These are phyloP conservation scores for Pangasius mekongensis DNA, from an alignment of 2,797 vertebrate species.

Conservation along the genomic window DNA sequence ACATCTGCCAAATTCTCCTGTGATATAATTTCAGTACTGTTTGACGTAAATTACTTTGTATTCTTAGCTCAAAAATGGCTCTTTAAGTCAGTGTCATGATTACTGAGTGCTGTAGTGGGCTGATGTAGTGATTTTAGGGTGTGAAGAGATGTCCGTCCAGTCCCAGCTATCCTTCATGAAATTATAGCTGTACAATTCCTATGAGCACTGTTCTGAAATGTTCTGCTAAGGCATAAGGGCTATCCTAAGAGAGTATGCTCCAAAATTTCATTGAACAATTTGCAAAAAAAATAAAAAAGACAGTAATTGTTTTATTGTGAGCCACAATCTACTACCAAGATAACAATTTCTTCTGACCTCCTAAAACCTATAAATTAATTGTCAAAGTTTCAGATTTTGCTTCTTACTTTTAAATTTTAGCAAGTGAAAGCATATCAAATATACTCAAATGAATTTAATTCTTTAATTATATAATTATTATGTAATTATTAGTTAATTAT, in stretches of 20 bases:
- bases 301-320: neutral
- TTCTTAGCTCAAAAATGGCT: constrained; percentile 21
- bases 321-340: neutral
- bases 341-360: neutral
- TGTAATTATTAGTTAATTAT: too few species aligned
- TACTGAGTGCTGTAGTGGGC: constrained; percentile 20
- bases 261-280: constrained; percentile 2
- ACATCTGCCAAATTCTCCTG: constrained; percentile 49
- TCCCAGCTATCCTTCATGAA: neutral
- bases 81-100: constrained; percentile 30
- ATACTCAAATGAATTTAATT: neutral
- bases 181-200: constrained; percentile 17
- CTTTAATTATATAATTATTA: too few species aligned
- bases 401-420: neutral
- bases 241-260: constrained; percentile 1
- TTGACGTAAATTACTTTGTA: constrained; percentile 33
- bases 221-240: constrained; percentile 39
- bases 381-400: constrained; percentile 7
- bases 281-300: neutral
- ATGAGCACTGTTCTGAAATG: constrained; percentile 14
- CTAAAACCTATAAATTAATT: neutral
- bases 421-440: neutral
- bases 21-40: constrained; percentile 43
- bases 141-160: neutral
- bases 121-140: constrained; percentile 22